Evolutionary conservation across 35 echinoderm and acorn worm species (phyloP), one percentile per base, ranked within the genome.

Genomic region (Heliocidaris erythrogramma): DNA sequence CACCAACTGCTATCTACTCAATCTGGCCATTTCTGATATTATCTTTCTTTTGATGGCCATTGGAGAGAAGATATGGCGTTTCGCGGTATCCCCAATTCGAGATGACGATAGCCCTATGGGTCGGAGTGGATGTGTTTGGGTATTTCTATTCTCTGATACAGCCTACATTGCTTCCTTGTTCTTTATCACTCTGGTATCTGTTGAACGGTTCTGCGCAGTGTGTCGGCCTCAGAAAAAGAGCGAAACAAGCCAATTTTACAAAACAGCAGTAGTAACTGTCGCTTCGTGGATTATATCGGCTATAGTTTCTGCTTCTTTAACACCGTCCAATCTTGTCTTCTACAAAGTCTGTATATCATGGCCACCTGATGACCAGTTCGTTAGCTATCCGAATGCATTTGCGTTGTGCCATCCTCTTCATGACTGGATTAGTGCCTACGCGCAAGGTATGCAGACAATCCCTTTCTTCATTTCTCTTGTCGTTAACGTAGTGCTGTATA

Each of bases 131-230:
- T 97, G 97, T 30, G 94, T 95, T 49, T 84, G 94, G 31, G 85
- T 97, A 14, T 93, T 94, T 35, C 49, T 94, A 48, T 61, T 96
- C 53, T 94, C 88, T 47, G 95, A 97, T 88, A 86, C 94, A 60
- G 91, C 93, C 1, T 97, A 91, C 48, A 50, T 95, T 90, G 85
- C 94, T 31, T 97, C 96, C 24, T 78, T 97, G 88, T 94, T 95
- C 30, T 92, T 90, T 29, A 93, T 97, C 13, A 97, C 95, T 21
- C 71, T 97, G 31, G 95, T 96, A 49, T 94, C 95, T 10, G 59
- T 97, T 27, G 95, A 97, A 85, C 60, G 95, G 65, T 97, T 93
- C 85, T 96, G 94, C 91, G 97, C 97, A n/a, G 95, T 97, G 24
- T 97, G 96, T 93, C 94, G 61, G 13, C 86, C 94, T n/a, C 50